Base-by-base conservation (phyloP, 2,888 invertebrate species). In the Antheraea yamamai region DNA sequence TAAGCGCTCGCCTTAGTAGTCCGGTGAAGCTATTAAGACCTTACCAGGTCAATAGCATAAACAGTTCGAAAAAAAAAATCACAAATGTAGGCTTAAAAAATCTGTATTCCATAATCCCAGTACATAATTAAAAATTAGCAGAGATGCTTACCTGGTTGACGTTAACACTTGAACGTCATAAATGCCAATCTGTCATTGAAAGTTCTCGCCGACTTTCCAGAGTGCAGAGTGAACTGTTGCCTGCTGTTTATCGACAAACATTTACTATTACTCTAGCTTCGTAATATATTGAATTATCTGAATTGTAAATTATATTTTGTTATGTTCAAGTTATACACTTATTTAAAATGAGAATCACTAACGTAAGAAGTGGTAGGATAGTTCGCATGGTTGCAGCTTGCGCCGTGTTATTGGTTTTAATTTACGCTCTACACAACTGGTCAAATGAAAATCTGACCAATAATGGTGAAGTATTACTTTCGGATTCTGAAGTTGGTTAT, bases 351-450 rank as follows among this genome's bases (percentile, higher is more conserved):
- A 95, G 96, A 82, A 95, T 96, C 75, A 96, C 96, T 81, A 96
- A 96, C 81, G 88, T 96, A 74, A 94, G 96, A 82, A 95, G 95
- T 74, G 96, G 96, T 68, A 92, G 96, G 79, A 95, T 96, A 77
- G 90, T 95, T 80, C 96, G 96, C 79, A 89, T 96, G 80, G 87
- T 88, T 18, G 88, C 94, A 74, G 93, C 94, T 74, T 92, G 95
- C 81, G 88, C 94, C 79, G 90, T 96, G 79, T 90, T 96, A 78
- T 80, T 96, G 81, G 89, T 96, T 80, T 86, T 97, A 76, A 87
- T 97, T 75, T 97, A 96, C 88, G 93, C 96, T 81, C 88, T 97
- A 77, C 95, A 95, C 79, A 96, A 95, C 79, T 96, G 96, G 95
- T 95, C 96, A 66, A 93, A 90, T 81, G 94, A 95, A 72, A 94